A percentile compares a stretch with the other conserved stretches of the same genome.
phyloP scores from a whole-genome alignment of 1,140 invertebrate genomes.

The Formica exsecta region DNA sequence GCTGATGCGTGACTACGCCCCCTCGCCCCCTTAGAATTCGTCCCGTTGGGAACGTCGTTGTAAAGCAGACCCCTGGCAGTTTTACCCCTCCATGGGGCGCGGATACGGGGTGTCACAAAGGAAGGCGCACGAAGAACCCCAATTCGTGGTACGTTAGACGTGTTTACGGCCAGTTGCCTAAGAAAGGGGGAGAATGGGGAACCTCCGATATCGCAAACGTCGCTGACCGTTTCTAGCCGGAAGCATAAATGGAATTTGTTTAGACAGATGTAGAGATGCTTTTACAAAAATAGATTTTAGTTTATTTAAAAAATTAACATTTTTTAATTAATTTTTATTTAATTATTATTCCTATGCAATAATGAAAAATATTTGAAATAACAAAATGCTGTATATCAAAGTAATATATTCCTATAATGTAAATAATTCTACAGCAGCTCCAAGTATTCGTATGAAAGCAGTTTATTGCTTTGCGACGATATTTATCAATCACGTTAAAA shows the following conservation, averaged over 20 bases:
- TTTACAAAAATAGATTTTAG: not conserved
- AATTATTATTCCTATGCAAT: not conserved
- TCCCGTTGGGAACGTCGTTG: constrained; percentile 58
- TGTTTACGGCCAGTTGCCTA: constrained; percentile 51
- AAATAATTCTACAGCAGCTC: not conserved
- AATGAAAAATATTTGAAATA: not conserved
- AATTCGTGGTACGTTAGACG: constrained; percentile 41
- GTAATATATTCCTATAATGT: not conserved
- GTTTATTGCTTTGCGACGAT: not conserved
- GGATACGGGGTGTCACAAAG: constrained; percentile 5
- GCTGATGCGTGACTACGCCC: constrained; percentile 54
- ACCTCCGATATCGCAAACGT: not conserved
- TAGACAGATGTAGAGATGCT: not conserved
- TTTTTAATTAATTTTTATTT: not conserved
- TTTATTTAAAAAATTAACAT: not conserved
- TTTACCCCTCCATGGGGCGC: constrained; percentile 36
- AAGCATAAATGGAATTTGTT: not conserved
- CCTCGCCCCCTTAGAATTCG: constrained; percentile 16
- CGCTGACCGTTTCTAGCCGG: not conserved
- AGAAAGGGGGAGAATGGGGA: not conserved
- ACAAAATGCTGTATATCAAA: not conserved
- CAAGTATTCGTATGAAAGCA: not conserved
- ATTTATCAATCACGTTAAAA: constrained; percentile 24
- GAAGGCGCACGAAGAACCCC: constrained; percentile 25
- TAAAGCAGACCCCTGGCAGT: constrained; percentile 43